phyloP scores from a whole-genome alignment of 2,888 invertebrate genomes.

The Nephrotoma flavescens region DNA sequence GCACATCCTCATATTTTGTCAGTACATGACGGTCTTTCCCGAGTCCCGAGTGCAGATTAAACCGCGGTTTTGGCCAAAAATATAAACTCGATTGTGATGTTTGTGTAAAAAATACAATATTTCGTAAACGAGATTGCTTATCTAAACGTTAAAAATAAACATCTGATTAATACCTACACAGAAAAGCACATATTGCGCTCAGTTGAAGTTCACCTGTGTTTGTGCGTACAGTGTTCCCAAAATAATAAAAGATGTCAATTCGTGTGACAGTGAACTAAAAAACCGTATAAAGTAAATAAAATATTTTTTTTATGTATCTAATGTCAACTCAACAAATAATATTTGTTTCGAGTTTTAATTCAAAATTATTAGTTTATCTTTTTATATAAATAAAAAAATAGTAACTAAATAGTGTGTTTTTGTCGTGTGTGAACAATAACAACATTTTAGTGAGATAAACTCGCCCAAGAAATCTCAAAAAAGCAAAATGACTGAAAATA shows the following conservation, averaged over 20 bases:
- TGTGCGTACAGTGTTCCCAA: not conserved
- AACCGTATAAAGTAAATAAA: not conserved
- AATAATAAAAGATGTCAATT: not conserved
- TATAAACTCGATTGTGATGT: too few relatives aligned
- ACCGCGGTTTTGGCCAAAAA: too few relatives aligned
- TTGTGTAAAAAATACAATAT: too few relatives aligned
- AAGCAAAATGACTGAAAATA: conserved; percentile 29
- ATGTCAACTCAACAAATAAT: not conserved
- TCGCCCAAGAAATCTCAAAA: not conserved
- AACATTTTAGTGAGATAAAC: not conserved
- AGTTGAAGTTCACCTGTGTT: not conserved
- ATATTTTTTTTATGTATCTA: not conserved
- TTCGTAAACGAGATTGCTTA: not conserved
- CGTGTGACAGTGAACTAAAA: not conserved
- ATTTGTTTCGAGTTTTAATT: not conserved
- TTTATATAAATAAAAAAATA: not conserved
- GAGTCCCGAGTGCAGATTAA: too few relatives aligned
- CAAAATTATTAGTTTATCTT: not conserved
- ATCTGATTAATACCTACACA: not conserved
- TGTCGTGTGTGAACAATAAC: not conserved
- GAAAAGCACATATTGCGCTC: not conserved
- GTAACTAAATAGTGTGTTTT: not conserved
- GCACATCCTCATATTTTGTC: too few relatives aligned
- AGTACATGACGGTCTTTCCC: too few relatives aligned
- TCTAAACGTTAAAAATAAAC: not conserved